phyloP scores from a whole-genome alignment of 2,888 invertebrate species.

The Drosophila rubida region DNA sequence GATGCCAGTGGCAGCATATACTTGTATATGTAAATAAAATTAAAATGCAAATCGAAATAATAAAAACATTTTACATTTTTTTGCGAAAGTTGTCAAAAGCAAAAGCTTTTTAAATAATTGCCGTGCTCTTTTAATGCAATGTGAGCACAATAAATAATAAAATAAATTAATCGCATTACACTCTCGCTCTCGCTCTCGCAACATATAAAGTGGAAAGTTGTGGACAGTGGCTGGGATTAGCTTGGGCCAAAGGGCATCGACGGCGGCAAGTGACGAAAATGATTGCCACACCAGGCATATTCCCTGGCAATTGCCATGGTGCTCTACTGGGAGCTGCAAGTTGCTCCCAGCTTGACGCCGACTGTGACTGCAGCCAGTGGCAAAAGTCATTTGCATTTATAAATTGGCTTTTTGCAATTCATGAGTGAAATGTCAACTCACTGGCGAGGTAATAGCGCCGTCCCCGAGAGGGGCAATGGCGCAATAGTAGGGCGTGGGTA shows the following conservation, averaged over 20 bases:
- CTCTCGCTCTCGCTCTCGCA: background rate
- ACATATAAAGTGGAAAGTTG: constrained; percentile 20
- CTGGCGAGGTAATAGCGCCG: constrained; percentile 9
- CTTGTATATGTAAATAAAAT: background rate
- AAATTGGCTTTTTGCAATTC: constrained; percentile 80
- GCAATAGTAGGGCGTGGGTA: constrained; percentile 44
- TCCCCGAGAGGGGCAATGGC: background rate
- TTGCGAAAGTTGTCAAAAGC: background rate
- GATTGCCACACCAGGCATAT: constrained; percentile 12
- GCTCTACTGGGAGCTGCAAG: background rate
- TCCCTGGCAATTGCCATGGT: constrained; percentile 18
- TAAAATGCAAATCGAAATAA: background rate
- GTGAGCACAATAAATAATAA: constrained; percentile 25
- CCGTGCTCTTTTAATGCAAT: constrained; percentile 8
- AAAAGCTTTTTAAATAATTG: constrained; percentile 21
- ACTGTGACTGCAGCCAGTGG: constrained; percentile 55
- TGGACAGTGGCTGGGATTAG: constrained; percentile 34
- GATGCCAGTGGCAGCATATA: background rate
- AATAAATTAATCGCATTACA: constrained; percentile 39
- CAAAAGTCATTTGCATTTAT: constrained; percentile 80
- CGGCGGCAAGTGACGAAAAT: constrained; percentile 3
- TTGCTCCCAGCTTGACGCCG: constrained; percentile 25
- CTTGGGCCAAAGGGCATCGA: background rate
- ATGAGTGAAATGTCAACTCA: constrained; percentile 69
- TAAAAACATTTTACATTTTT: background rate